These are phyloP conservation scores for Smittia aterrima DNA, from an alignment of 2,888 invertebrate genomes.

Conservation along the genomic window DNA sequence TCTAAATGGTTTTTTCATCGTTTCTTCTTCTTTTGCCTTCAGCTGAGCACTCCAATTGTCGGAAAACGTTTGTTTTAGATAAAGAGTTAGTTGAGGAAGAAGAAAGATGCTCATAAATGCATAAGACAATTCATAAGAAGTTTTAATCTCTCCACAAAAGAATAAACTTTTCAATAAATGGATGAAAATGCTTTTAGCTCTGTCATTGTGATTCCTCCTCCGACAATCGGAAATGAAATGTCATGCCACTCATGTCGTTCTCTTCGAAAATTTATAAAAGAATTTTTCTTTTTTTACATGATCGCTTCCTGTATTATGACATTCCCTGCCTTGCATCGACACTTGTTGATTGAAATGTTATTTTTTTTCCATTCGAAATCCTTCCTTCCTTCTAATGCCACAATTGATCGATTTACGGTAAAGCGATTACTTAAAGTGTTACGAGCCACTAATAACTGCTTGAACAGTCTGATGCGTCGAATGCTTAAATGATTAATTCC, in stretches of 20 bases:
- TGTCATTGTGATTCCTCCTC: too few species aligned
- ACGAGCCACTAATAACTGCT: not conserved
- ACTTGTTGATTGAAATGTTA: not conserved
- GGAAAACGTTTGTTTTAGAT: not conserved
- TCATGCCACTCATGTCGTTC: not conserved
- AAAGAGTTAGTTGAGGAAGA: too few species aligned
- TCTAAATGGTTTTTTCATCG: too few species aligned
- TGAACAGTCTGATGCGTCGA: not conserved
- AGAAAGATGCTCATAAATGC: not conserved
- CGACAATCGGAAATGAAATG: too few species aligned
- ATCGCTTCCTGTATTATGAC: not conserved
- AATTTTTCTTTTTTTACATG: not conserved
- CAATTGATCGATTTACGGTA: too few species aligned
- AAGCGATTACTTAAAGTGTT: too few species aligned
- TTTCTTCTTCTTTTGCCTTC: too few species aligned
- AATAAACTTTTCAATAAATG: not conserved
- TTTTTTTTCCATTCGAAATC: not conserved
- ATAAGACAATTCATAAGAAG: not conserved
- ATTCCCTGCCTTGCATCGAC: not conserved
- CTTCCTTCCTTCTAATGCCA: not conserved
- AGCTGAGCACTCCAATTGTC: conserved; percentile 1
- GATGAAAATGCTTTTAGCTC: not conserved
- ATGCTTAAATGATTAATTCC: not conserved
- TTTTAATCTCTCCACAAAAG: not conserved
- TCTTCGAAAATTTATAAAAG: not conserved